A percentile compares a stretch with the other conserved stretches of the same genome.
Evolutionary conservation across 1,140 invertebrate species (phyloP).

Genomic region (Drosophila leontia): DNA sequence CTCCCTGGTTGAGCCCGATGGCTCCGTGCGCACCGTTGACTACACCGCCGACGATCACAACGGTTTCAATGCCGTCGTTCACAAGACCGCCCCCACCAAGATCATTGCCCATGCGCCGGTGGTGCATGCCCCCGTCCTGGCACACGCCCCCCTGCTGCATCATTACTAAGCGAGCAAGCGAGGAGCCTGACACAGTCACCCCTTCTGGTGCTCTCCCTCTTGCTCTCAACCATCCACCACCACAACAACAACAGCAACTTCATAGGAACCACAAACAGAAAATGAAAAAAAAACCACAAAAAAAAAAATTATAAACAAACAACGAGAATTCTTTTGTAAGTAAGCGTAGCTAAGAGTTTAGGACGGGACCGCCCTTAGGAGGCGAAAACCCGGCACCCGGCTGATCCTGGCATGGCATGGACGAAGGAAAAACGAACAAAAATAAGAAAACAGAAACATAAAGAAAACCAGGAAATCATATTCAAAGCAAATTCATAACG

Average conservation of each 20-base stretch:
- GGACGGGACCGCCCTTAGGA: conserved; percentile 64
- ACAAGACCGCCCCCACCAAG: conserved; percentile 85
- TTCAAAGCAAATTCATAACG: conserved; percentile 49
- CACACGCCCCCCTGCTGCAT: conserved; percentile 73
- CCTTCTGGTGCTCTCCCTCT: conserved; percentile 57
- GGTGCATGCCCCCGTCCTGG: conserved; percentile 67
- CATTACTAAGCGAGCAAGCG: conserved; percentile 62
- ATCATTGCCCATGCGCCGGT: conserved; percentile 77
- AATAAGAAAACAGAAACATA: conserved; percentile 30
- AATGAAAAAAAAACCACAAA: conserved; percentile 45
- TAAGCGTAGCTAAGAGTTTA: conserved; percentile 79
- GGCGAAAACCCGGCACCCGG: conserved; percentile 62
- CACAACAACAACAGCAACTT: conserved; percentile 35
- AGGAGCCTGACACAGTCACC: conserved; percentile 41
- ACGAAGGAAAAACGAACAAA: conserved; percentile 74
- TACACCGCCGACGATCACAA: conserved; percentile 90
- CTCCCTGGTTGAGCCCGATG: conserved; percentile 87
- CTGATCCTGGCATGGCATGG: conserved; percentile 82
- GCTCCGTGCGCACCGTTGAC: conserved; percentile 87
- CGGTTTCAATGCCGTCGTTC: conserved; percentile 86
- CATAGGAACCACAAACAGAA: conserved; percentile 71
- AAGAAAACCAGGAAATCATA: conserved; percentile 28
- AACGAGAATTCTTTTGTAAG: conserved; percentile 63
- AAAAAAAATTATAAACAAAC: conserved; percentile 42
- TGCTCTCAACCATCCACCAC: conserved; percentile 47